Base-by-base conservation (phyloP, 2,113 vertebrate species). In the Calonectris borealis region DNA sequence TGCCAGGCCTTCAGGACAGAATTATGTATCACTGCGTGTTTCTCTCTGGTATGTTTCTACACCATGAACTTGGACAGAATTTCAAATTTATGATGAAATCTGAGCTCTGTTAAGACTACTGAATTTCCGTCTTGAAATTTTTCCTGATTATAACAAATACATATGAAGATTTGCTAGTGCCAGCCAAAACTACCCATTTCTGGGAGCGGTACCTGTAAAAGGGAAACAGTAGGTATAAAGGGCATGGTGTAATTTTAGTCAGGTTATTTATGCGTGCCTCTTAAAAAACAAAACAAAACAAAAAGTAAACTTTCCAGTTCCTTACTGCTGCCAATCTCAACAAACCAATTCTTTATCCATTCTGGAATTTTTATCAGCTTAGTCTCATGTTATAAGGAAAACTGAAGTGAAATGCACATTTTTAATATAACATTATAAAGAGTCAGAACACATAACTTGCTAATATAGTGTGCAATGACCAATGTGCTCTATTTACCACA, bases 311-410 rank as follows among this genome's bases (percentile, higher is more conserved):
- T 94, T 92, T 83, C 71, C 44, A 75, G 38, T 75, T 93, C 20
- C 16, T 81, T 84, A 75, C 32, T 52, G 18, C 57, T 91, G 83
- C 94, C 92, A 96, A 75, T 78, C 83, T 94, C 76, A 96, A 92
- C 83, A 97, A 95, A 94, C 29, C 86, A 91, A 76, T 93, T 80
- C 70, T 93, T 97, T 91, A 95, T 91, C 70, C 84, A 72, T 94
- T 40, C 78, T 91, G 94, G 89, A 96, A 89, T 94, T 96, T 93
- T 92, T 96, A 94, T 95, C 81, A 77, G 49, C 42, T 84, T 92
- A 86, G 69, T 90, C 83, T 94, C 38, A 64, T 42, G 40, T 93
- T 92, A 52, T 65, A 87, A 91, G 25, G 57, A 86, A 91, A 95
- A 95, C 54, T 79, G 76, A 90, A 93, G 40, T 21, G 21, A 93